Conservation (phyloP, 2,113 vertebrate genomes). For the Crotalus helleri region DNA sequence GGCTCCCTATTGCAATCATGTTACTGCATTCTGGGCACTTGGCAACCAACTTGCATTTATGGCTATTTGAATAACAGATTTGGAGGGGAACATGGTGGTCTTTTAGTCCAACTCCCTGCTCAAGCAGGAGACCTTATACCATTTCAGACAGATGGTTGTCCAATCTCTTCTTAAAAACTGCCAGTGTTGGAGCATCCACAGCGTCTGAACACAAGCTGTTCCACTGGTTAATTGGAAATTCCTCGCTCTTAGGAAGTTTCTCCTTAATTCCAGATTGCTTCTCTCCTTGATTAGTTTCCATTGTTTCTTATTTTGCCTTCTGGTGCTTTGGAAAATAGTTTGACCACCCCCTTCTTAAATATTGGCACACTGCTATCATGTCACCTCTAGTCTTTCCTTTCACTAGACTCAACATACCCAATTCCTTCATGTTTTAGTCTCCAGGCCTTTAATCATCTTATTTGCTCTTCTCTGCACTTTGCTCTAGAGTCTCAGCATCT, state of each 20-base stretch:
- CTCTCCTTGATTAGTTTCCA: not conserved
- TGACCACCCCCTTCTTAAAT: not conserved
- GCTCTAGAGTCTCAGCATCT: not conserved
- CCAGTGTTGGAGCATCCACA: not conserved
- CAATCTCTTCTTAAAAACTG: not conserved
- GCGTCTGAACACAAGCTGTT: not conserved
- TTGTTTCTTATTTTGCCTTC: not conserved
- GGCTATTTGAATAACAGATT: not conserved
- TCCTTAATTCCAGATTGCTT: not conserved
- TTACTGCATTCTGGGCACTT: not conserved
- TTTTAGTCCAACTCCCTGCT: not conserved
- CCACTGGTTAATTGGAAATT: not conserved
- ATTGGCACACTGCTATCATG: not conserved
- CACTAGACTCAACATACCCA: not conserved
- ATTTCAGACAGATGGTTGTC: not conserved
- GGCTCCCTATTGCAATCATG: not conserved
- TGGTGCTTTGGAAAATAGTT: not conserved
- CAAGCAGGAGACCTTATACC: not conserved
- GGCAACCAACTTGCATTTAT: not conserved
- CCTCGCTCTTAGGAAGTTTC: not conserved
- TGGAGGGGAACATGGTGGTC: not conserved
- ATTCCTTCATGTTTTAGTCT: not conserved
- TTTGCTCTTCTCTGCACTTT: not conserved
- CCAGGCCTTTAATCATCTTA: not conserved
- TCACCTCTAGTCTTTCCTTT: not conserved